phyloP scores from a whole-genome alignment of 2,113 vertebrate genomes.

The Heterocephalus glaber region DNA sequence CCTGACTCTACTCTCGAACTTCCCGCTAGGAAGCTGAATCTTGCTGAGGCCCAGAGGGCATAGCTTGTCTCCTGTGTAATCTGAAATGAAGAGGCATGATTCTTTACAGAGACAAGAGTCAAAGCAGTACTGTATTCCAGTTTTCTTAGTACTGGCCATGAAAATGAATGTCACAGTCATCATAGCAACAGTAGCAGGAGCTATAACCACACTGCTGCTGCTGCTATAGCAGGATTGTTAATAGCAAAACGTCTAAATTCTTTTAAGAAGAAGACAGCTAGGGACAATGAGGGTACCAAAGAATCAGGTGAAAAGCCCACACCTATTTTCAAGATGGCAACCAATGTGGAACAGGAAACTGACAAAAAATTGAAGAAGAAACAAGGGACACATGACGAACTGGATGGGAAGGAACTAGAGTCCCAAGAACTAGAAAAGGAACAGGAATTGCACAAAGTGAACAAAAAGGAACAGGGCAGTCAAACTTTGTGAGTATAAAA shows the following conservation, averaged over 20 bases:
- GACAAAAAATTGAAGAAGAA: neutral
- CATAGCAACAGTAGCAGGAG: neutral
- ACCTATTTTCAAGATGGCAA: neutral
- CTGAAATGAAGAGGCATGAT: neutral
- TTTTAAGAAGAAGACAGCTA: neutral
- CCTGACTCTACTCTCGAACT: neutral
- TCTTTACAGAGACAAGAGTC: neutral
- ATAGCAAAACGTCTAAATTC: neutral
- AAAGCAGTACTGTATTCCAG: neutral
- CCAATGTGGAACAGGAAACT: neutral
- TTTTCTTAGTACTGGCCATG: neutral
- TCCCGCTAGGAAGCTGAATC: neutral
- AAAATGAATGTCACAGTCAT: conserved; percentile 54
- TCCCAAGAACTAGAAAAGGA: neutral
- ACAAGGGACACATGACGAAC: too few species aligned
- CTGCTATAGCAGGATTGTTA: neutral
- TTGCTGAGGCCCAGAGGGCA: accelerated
- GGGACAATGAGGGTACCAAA: neutral
- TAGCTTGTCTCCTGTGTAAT: neutral
- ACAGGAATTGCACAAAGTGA: neutral
- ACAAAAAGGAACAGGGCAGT: neutral
- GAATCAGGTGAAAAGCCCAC: neutral
- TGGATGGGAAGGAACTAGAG: neutral
- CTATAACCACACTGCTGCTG: neutral
- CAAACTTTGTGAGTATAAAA: conserved; percentile 15